Evolutionary conservation across 2,888 invertebrate genomes (phyloP).

Genomic region (Hyles lineata): DNA sequence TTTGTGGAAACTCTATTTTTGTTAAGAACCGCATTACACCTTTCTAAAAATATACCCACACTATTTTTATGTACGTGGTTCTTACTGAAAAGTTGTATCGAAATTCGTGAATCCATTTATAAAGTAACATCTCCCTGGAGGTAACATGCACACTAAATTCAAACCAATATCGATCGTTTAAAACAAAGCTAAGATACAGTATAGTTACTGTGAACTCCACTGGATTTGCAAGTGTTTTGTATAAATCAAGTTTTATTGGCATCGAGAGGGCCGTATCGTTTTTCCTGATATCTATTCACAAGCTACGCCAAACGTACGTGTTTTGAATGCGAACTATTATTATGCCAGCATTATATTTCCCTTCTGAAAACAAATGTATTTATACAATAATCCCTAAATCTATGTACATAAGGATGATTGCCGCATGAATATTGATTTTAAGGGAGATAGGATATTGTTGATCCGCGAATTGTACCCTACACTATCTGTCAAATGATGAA

Average conservation of each 20-base stretch:
- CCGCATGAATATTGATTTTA: slow-evolving; percentile 29
- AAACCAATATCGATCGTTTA: slow-evolving; percentile 9
- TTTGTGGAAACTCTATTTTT: too few species aligned
- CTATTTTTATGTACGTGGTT: not conserved
- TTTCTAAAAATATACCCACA: not conserved
- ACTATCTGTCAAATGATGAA: slow-evolving; percentile 73
- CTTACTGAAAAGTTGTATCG: not conserved
- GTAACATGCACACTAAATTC: slow-evolving; percentile 3
- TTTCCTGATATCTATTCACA: slow-evolving; percentile 79
- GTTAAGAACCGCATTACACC: not conserved
- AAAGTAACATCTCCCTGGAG: slow-evolving; percentile 8
- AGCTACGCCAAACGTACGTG: slow-evolving; percentile 74
- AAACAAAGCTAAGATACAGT: slow-evolving; percentile 28
- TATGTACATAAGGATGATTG: slow-evolving; percentile 37
- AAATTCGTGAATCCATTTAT: not conserved
- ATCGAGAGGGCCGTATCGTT: slow-evolving; percentile 78
- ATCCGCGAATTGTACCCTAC: slow-evolving; percentile 63
- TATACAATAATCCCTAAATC: slow-evolving; percentile 30
- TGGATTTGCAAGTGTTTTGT: slow-evolving; percentile 65
- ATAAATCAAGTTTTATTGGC: slow-evolving; percentile 81
- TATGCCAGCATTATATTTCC: slow-evolving; percentile 37
- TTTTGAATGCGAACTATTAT: slow-evolving; percentile 57
- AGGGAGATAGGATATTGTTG: slow-evolving; percentile 35
- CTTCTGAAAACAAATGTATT: slow-evolving; percentile 35
- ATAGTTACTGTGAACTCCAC: slow-evolving; percentile 26